Evolutionary conservation across 2,113 vertebrate species (phyloP), one percentile per base, ranked within the genome.

Genomic region (Rousettus leschenaultii): DNA sequence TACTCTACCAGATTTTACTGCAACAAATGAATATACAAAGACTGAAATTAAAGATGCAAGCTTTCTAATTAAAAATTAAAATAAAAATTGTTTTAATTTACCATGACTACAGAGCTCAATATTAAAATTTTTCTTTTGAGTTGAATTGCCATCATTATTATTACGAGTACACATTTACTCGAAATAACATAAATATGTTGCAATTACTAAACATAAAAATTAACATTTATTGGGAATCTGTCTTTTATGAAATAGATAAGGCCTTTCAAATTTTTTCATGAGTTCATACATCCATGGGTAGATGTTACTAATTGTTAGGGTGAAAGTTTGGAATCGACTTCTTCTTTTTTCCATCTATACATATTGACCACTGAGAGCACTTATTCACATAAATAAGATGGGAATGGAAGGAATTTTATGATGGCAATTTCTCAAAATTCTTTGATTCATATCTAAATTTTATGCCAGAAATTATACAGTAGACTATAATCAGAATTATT

Each of bases 141-240:
- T 70, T 96, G 15, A 70, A 75, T 93, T 84, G 55, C 86, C 21
- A 40, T 74, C 88, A 78, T 2, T 70, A 89, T 57, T 78, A 63
- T 94, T 68, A 61, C 35, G 79, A 79, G 24, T 35, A 75, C 9
- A 24, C 3, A 51, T 24, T 75, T 88, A 75, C 33, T 82, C 11
- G 79, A 90, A 74, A 73, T 80, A 87, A 7, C n/a, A 89, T n/a
- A 86, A 71, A 38, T 43, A 65, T 21, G 22, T 87, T 84, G 19
- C 33, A 86, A 78, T 89, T 55, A 38, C 57, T 92, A 92, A 59
- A 87, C 30, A 43, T 85, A 88, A 85, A 95, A 88, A 87, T 87
- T 40, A 74, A 85, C 14, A 61, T 75, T 77, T 77, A 65, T 63
- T 95, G 38, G 38, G 66, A 85, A 68, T 73, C 57, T 28, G 28